Percentiles rank a stretch among this genome's conserved stretches.
Conservation (phyloP, 1,140 invertebrate genomes). For the Caenorhabditis latens region DNA sequence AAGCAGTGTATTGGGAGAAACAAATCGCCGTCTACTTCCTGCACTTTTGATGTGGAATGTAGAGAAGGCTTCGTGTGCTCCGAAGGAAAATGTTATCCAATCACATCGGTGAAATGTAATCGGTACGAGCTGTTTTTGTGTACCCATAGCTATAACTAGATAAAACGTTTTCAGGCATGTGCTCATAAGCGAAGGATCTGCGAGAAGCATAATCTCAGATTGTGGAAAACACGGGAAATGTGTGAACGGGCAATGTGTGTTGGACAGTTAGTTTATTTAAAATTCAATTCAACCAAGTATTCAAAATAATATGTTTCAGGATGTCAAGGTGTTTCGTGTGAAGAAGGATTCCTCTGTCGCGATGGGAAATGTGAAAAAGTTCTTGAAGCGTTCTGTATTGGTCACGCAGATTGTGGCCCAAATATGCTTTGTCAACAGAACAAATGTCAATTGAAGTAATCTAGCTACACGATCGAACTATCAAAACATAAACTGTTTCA, state of each 20-base stretch:
- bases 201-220: slow-evolving; percentile 70
- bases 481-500: slow-evolving; percentile 69
- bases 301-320: slow-evolving; percentile 57
- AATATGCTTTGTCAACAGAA: slow-evolving; percentile 70
- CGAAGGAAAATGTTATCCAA: slow-evolving; percentile 70
- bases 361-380: slow-evolving; percentile 73
- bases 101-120: slow-evolving; percentile 71
- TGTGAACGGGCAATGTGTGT: slow-evolving; percentile 71
- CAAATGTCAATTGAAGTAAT: slow-evolving; percentile 65
- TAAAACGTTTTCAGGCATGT: slow-evolving; percentile 64
- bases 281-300: background rate
- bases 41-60: slow-evolving; percentile 64
- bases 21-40: slow-evolving; percentile 48
- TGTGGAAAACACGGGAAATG: slow-evolving; percentile 73
- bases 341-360: slow-evolving; percentile 72
- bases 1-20: slow-evolving; percentile 67
- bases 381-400: slow-evolving; percentile 70
- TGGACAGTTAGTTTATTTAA: slow-evolving; percentile 69
- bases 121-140: slow-evolving; percentile 58
- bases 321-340: slow-evolving; percentile 71
- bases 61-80: slow-evolving; percentile 69
- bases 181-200: slow-evolving; percentile 70
- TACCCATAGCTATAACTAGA: slow-evolving; percentile 67
- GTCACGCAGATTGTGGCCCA: slow-evolving; percentile 74
- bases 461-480: background rate